These are phyloP conservation scores for Luffia ferchaultella DNA, from an alignment of 2,888 invertebrate species.

Conservation along the genomic window DNA sequence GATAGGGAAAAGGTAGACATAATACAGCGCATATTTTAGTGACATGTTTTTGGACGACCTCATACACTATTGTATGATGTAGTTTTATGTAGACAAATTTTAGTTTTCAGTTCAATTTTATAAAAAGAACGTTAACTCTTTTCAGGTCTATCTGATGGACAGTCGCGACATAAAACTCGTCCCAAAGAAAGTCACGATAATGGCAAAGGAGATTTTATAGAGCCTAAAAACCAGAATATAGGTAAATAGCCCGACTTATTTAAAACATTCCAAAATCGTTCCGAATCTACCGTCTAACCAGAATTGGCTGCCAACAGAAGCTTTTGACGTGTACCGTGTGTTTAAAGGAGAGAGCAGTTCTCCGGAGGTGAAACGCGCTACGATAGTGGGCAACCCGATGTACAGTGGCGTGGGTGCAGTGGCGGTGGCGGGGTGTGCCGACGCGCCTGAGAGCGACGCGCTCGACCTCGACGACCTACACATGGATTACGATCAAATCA, in stretches of 20 bases:
- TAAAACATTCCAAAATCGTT: not conserved
- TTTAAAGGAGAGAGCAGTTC: conserved; percentile 38
- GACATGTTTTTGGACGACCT: too few relatives aligned
- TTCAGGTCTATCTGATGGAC: conserved; percentile 55
- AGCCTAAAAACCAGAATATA: conserved; percentile 59
- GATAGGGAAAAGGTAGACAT: too few relatives aligned
- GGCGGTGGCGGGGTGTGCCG: conserved; percentile 36
- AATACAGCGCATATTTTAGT: too few relatives aligned
- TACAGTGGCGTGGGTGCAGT: conserved; percentile 66
- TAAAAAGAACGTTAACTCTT: too few relatives aligned
- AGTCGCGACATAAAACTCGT: conserved; percentile 54
- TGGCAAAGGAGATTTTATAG: conserved; percentile 62
- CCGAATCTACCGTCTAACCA: too few relatives aligned
- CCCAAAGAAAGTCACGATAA: conserved; percentile 30
- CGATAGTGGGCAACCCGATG: conserved; percentile 90
- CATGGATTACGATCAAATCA: conserved; percentile 97
- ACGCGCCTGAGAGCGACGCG: conserved; percentile 58
- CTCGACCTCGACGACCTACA: conserved; percentile 84
- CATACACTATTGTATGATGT: too few relatives aligned
- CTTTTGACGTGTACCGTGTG: too few relatives aligned
- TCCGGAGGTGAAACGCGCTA: conserved; percentile 81
- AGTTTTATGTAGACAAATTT: too few relatives aligned
- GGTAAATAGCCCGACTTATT: conserved; percentile 26
- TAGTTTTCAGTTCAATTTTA: too few relatives aligned
- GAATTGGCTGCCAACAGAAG: too few relatives aligned